Percentiles rank a stretch among this genome's conserved stretches.
These are phyloP conservation scores for Schizotus pectinicornis DNA, from an alignment of 2,888 invertebrate species.

Conservation along the genomic window DNA sequence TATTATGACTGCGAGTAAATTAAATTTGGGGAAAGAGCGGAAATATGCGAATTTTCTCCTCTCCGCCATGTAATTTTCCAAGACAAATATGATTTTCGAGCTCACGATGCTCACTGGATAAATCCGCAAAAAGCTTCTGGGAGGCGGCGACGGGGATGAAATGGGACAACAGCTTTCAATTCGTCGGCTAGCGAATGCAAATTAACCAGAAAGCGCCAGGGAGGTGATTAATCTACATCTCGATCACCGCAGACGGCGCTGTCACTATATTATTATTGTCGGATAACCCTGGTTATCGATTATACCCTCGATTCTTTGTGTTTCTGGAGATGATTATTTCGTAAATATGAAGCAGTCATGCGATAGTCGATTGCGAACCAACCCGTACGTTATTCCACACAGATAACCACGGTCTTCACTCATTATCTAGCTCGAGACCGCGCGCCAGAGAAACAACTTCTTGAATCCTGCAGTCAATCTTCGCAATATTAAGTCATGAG, in stretches of 20 bases:
- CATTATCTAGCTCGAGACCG: too few relatives aligned
- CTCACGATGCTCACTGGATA: slow-evolving; percentile 1
- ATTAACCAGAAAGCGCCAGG: slow-evolving; percentile 40
- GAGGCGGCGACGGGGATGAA: slow-evolving; percentile 33
- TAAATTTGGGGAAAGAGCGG: slow-evolving; percentile 16
- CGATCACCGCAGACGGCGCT: slow-evolving; percentile 41
- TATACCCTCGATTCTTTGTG: slow-evolving; percentile 15
- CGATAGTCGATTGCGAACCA: slow-evolving; percentile 9
- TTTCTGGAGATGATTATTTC: slow-evolving; percentile 8
- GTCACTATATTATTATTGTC: slow-evolving; percentile 41
- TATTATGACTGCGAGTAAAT: slow-evolving; percentile 16
- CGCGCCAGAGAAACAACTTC: too few relatives aligned
- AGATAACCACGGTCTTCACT: too few relatives aligned
- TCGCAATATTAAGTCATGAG: too few relatives aligned
- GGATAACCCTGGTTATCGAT: slow-evolving; percentile 37
- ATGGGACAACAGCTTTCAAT: slow-evolving; percentile 39
- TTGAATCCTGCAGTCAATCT: too few relatives aligned
- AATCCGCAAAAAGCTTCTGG: slow-evolving; percentile 21
- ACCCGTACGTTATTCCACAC: neutral
- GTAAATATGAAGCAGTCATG: slow-evolving; percentile 11
- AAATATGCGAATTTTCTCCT: slow-evolving; percentile 14
- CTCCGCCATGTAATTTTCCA: slow-evolving; percentile 16
- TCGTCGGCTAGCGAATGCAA: slow-evolving; percentile 43
- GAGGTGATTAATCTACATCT: slow-evolving; percentile 44
- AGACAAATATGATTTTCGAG: slow-evolving; percentile 25